Evolutionary conservation across 2,113 vertebrate genomes (phyloP).

Genomic region (Rhinolophus sinicus): DNA sequence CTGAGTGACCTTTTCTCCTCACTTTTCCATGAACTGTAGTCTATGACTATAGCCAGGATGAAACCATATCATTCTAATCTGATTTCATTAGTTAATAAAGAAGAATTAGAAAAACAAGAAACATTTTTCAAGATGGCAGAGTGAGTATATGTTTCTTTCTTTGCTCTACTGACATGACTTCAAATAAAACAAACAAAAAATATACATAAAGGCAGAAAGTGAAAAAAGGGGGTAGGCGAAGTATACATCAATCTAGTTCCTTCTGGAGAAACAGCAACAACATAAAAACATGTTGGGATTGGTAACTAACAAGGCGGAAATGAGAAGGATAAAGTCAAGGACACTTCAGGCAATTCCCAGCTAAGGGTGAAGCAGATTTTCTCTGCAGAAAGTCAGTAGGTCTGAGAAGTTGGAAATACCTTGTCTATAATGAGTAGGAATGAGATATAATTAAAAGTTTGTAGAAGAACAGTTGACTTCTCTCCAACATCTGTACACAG

Average conservation of each 20-base stretch:
- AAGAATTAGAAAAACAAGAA: background rate
- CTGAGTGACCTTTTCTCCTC: background rate
- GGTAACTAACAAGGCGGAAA: background rate
- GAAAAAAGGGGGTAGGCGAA: background rate
- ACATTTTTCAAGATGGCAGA: background rate
- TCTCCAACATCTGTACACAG: background rate
- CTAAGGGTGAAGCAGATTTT: background rate
- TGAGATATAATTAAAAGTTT: background rate
- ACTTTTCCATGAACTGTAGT: background rate
- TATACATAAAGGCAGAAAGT: background rate
- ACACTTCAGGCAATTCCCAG: background rate
- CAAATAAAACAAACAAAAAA: background rate
- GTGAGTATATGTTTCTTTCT: background rate
- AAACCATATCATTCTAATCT: background rate
- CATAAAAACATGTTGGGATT: background rate
- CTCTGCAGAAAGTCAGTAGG: background rate
- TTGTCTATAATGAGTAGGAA: background rate
- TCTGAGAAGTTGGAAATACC: background rate
- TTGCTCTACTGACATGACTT: background rate
- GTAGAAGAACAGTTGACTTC: background rate
- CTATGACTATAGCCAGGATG: background rate
- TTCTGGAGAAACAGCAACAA: background rate
- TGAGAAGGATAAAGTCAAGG: background rate
- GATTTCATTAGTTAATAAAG: conserved; percentile 8
- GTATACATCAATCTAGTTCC: background rate